Evolutionary conservation across 2,888 invertebrate genomes (phyloP).

Genomic region (Agriotes lineatus): DNA sequence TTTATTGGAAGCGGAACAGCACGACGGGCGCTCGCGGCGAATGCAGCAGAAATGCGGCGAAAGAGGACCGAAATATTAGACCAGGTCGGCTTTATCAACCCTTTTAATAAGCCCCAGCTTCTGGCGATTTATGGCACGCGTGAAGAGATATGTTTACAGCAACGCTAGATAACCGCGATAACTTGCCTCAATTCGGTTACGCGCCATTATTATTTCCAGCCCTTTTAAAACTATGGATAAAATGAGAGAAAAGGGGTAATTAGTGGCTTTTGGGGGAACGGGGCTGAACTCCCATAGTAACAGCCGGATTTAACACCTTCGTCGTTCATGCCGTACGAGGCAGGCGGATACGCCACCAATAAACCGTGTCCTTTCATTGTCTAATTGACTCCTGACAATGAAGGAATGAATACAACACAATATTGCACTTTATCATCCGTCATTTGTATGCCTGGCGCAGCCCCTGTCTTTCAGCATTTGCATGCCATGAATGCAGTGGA

Average conservation of each 20-base stretch:
- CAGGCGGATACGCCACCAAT: too few relatives aligned
- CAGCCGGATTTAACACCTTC: too few relatives aligned
- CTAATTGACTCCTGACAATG: not conserved
- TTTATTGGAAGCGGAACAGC: slow-evolving; percentile 17
- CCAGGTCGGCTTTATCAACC: slow-evolving; percentile 10
- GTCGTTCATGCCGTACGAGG: too few relatives aligned
- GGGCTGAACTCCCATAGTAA: too few relatives aligned
- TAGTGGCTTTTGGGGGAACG: not conserved
- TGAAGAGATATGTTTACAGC: not conserved
- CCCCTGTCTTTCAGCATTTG: slow-evolving; percentile 17
- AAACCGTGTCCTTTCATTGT: not conserved
- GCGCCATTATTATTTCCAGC: not conserved
- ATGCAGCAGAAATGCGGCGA: not conserved
- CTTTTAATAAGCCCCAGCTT: slow-evolving; percentile 16
- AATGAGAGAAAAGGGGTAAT: not conserved
- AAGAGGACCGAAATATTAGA: slow-evolving; percentile 18
- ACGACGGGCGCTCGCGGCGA: not conserved
- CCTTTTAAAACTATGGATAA: not conserved
- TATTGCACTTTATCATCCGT: slow-evolving; percentile 1
- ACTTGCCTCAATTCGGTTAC: slow-evolving; percentile 4
- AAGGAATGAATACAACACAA: not conserved
- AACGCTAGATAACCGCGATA: not conserved
- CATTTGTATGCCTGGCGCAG: slow-evolving; percentile 1
- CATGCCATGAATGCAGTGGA: slow-evolving; percentile 24
- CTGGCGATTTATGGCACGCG: not conserved